Conservation (phyloP, 2,888 invertebrate species). For the Synanthedon vespiformis region DNA sequence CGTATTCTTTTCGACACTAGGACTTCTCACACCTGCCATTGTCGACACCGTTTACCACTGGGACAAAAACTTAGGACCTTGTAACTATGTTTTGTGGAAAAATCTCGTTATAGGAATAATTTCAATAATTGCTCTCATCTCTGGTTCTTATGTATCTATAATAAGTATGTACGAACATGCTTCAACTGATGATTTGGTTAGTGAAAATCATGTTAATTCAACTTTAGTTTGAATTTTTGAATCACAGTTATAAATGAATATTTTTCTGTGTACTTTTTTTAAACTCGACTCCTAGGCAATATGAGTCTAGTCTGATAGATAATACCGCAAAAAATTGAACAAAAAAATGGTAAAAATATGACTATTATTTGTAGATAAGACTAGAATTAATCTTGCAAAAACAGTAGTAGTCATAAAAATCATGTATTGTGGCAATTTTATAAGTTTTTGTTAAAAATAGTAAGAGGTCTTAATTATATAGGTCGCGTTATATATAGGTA, state of each 20-base stretch:
- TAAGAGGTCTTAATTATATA: too few relatives aligned
- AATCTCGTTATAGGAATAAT: constrained; percentile 60
- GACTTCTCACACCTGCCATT: constrained; percentile 79
- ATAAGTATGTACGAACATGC: constrained; percentile 44
- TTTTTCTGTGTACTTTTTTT: too few relatives aligned
- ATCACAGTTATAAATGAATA: background rate
- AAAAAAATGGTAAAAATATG: too few relatives aligned
- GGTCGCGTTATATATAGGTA: too few relatives aligned
- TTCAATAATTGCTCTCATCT: constrained; percentile 39
- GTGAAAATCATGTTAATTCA: constrained; percentile 7
- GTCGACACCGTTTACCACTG: constrained; percentile 79
- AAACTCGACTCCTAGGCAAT: too few relatives aligned
- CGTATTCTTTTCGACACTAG: constrained; percentile 78
- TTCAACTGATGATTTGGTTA: constrained; percentile 4
- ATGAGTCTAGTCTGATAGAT: too few relatives aligned
- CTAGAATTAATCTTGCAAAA: too few relatives aligned
- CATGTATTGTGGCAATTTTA: too few relatives aligned
- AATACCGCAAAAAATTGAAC: too few relatives aligned
- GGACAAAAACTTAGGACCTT: constrained; percentile 74
- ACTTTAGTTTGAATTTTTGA: constrained; percentile 4
- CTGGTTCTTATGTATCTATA: constrained; percentile 51
- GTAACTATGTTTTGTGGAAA: constrained; percentile 76
- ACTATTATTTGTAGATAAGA: too few relatives aligned
- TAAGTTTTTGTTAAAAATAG: too few relatives aligned
- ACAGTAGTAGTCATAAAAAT: too few relatives aligned